phyloP scores from a whole-genome alignment of 2,797 vertebrate genomes.

The Phalloptychus januarius region DNA sequence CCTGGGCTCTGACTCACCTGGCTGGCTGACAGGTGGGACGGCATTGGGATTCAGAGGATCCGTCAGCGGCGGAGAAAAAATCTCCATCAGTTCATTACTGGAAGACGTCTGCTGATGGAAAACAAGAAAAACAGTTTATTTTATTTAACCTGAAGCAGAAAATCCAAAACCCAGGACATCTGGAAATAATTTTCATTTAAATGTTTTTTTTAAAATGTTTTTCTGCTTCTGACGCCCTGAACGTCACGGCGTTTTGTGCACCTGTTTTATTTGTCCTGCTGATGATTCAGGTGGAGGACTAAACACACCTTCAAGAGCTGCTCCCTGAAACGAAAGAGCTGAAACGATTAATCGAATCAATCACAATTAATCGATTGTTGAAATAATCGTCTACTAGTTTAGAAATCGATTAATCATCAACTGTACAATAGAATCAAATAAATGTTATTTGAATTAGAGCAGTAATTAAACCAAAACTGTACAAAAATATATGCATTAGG shows the following conservation, averaged over 20 bases:
- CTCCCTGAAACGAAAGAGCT: constrained; percentile 30
- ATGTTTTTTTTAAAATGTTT: not conserved
- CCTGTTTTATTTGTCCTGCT: constrained; percentile 33
- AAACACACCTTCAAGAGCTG: constrained; percentile 36
- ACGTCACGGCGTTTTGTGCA: constrained; percentile 13
- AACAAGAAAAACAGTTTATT: not conserved
- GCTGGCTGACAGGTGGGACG: constrained; percentile 16
- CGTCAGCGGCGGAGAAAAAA: constrained; percentile 53
- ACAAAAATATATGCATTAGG: no score
- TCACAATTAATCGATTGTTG: not conserved
- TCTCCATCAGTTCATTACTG: constrained; percentile 59
- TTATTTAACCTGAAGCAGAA: no score
- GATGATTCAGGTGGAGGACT: constrained; percentile 26
- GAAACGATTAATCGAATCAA: no score
- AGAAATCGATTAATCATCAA: not conserved
- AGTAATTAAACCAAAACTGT: no score
- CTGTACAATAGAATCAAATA: no score
- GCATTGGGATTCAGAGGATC: constrained; percentile 21
- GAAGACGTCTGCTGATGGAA: constrained; percentile 44
- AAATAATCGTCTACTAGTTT: not conserved
- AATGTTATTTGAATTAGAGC: no score
- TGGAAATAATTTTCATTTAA: not conserved
- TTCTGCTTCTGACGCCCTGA: not conserved
- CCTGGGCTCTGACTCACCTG: constrained; percentile 43
- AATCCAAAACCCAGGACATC: not conserved